phyloP scores from a whole-genome alignment of 1,140 invertebrate genomes.

The Diabrotica undecimpunctata region DNA sequence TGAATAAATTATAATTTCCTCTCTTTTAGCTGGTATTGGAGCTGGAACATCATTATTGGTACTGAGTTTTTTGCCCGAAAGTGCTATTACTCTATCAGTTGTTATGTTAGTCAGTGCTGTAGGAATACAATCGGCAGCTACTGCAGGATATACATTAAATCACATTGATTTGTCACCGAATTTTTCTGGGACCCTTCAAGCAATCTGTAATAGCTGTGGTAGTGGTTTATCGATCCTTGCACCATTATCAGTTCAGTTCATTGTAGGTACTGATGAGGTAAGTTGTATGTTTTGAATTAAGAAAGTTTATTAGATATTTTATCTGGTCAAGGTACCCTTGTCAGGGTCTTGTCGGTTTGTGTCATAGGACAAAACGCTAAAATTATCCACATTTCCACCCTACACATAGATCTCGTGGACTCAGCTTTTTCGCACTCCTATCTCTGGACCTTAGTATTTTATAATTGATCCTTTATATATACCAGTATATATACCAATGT shows the following conservation, averaged over 20 bases:
- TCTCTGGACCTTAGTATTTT: no score
- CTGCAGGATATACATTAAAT: slow-evolving; percentile 63
- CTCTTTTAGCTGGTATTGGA: slow-evolving; percentile 52
- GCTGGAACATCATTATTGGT: slow-evolving; percentile 59
- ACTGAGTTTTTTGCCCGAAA: slow-evolving; percentile 55
- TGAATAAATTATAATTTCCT: no score
- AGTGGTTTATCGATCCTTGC: slow-evolving; percentile 68
- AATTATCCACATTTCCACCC: no score
- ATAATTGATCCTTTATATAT: no score
- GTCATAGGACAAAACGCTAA: no score
- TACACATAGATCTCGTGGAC: no score
- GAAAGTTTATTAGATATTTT: no score
- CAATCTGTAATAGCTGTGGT: slow-evolving; percentile 70
- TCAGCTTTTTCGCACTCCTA: no score
- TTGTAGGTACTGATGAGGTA: slow-evolving; percentile 59
- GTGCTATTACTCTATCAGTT: slow-evolving; percentile 53
- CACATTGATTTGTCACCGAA: slow-evolving; percentile 71
- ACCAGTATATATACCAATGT: no score
- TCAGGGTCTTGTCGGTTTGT: no score
- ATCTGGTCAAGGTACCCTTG: no score
- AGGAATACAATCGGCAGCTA: slow-evolving; percentile 69
- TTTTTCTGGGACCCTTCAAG: slow-evolving; percentile 68
- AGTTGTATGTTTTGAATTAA: slow-evolving; percentile 20
- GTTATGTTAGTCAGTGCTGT: slow-evolving; percentile 64
- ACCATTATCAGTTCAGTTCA: slow-evolving; percentile 60